Percentiles rank a stretch among this genome's conserved stretches.
These are phyloP conservation scores for Hylaeus volcanicus DNA, from an alignment of 1,140 invertebrate genomes.

Conservation along the genomic window DNA sequence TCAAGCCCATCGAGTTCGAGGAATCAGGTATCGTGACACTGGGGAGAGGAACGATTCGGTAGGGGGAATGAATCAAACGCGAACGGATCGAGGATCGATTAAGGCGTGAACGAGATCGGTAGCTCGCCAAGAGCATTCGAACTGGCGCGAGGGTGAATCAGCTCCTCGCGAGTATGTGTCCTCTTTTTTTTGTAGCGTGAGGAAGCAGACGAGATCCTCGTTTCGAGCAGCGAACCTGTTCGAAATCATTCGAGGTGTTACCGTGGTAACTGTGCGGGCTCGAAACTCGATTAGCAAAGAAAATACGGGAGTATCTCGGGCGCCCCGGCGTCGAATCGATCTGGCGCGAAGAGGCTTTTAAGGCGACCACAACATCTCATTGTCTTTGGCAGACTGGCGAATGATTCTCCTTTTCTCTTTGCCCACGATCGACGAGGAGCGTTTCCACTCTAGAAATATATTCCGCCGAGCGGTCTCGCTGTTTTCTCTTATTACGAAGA, in stretches of 20 bases:
- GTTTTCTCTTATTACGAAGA: neutral
- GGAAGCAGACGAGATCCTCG: constrained; percentile 41
- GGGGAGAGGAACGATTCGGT: too few relatives aligned
- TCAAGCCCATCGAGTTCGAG: too few relatives aligned
- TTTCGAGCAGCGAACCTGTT: constrained; percentile 48
- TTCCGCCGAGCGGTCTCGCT: neutral
- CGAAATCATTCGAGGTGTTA: constrained; percentile 63
- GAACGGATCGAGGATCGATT: neutral
- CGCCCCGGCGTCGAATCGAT: constrained; percentile 70
- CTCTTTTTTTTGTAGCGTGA: neutral
- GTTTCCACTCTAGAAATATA: neutral
- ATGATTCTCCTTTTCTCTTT: constrained; percentile 38
- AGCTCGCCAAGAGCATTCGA: neutral
- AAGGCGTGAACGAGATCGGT: constrained; percentile 11
- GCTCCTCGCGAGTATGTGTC: constrained; percentile 8
- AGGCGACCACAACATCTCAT: constrained; percentile 69
- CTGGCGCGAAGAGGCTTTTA: constrained; percentile 72
- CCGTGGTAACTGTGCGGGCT: constrained; percentile 69
- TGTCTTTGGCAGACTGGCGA: constrained; percentile 51
- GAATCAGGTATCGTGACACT: too few relatives aligned
- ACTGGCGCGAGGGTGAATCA: neutral
- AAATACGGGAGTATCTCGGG: constrained; percentile 72
- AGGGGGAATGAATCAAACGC: too few relatives aligned
- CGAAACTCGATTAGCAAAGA: constrained; percentile 77
- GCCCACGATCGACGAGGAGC: neutral